Base-by-base conservation (phyloP, 2,797 vertebrate genomes). In the Orestias chungarensis region DNA sequence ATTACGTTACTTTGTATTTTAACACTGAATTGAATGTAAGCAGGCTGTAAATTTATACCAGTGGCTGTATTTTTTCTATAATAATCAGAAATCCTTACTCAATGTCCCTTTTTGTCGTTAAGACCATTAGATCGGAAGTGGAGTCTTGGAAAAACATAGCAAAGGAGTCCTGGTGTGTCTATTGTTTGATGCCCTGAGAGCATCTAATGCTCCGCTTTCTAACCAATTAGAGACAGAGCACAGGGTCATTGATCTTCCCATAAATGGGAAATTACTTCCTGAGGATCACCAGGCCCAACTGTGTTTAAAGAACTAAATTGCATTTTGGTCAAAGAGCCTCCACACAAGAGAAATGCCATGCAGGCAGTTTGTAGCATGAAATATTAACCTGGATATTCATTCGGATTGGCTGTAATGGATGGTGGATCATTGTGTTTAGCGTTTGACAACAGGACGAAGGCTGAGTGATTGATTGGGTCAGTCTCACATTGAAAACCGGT, bases 231-330 rank as follows among this genome's bases (percentile, higher is more conserved):
- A 85, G 78, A 49, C 1, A 6, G 74, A 68, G 80, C n/a, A 35
- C 61, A 11, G 81, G 86, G 86, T 86, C 84, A 89, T 85, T 84
- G 87, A 91, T 89, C 86, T 82, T 79, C 79, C 71, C 35, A 43
- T 87, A 85, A 86, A 89, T 76, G 86, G 77, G 79, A 87, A 86
- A 89, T 90, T 84, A 83, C 87, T 91, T 90, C 82, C 82, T 87
- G 79, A 78, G 76, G 70, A 86, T 86, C 77, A 61, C 55, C 25
- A 33, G 81, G 75, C 68, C 71, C 70, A 62, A 47, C 74, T 75
- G 79, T 85, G 84, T 83, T 86, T 87, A 80, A 88, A 83, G 83
- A 88, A 74, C 73, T 72, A 82, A 87, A 87, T 82, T 82, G 73
- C 71, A 0, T 18, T 79, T 76, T 66, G 62, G 68, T 75, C 73